phyloP scores from a whole-genome alignment of 2,797 vertebrate genomes.

The Pagetopsis macropterus region DNA sequence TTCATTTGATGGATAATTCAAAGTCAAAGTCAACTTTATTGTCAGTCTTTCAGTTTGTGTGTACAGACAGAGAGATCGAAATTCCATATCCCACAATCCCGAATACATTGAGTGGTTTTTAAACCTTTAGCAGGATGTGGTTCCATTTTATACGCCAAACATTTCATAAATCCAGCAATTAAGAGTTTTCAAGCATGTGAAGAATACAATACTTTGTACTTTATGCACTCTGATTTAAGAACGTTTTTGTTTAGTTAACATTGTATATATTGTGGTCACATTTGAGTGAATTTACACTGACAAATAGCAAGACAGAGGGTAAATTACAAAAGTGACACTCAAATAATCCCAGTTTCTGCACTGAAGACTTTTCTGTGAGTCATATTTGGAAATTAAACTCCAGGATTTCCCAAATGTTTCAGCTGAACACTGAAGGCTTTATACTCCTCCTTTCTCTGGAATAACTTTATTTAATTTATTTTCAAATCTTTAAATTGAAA shows the following conservation, averaged over 20 bases:
- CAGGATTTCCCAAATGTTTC: conserved; percentile 4
- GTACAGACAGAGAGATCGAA: no score
- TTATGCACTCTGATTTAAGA: background rate
- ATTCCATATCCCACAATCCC: no score
- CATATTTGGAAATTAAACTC: conserved; percentile 11
- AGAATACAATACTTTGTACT: background rate
- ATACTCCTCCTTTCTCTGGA: background rate
- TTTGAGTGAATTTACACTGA: conserved; percentile 8
- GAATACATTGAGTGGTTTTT: no score
- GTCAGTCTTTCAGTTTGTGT: no score
- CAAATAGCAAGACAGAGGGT: background rate
- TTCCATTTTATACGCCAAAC: background rate
- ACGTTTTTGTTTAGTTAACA: background rate
- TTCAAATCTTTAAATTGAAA: no score
- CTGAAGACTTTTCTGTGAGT: conserved; percentile 16
- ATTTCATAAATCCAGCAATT: background rate
- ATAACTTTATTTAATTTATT: background rate
- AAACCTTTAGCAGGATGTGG: no score
- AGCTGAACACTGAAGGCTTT: background rate
- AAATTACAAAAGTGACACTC: background rate
- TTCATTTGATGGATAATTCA: conserved; percentile 1
- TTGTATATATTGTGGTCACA: conserved; percentile 8
- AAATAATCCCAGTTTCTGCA: background rate
- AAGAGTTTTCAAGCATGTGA: background rate
- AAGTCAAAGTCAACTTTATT: no score